Conservation (phyloP, 2,797 vertebrate species). For the Luscinia megarhynchos region DNA sequence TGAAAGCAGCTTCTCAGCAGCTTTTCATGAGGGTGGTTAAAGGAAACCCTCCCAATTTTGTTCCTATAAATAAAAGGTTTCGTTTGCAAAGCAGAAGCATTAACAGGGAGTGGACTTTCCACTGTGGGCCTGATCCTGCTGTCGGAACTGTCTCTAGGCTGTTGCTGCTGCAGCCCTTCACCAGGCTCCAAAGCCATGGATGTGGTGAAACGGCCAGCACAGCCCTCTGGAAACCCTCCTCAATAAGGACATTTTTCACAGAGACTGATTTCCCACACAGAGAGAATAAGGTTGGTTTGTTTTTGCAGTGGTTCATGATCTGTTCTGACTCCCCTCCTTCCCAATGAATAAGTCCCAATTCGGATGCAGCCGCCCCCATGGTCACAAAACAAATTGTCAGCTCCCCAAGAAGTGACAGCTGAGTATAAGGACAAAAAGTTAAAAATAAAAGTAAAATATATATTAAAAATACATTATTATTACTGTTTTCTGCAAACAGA, state of each 20-base stretch:
- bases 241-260: neutral
- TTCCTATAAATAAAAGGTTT: conserved; percentile 21
- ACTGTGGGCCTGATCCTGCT: neutral
- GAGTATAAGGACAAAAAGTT: neutral
- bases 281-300: conserved; percentile 16
- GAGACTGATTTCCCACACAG: conserved; percentile 6
- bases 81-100: neutral
- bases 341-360: neutral
- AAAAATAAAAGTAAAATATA: neutral
- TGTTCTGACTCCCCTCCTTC: neutral
- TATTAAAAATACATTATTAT: neutral
- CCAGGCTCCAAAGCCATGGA: neutral
- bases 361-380: neutral
- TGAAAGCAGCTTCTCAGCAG: neutral
- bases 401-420: neutral
- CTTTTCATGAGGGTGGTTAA: conserved; percentile 1
- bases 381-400: neutral
- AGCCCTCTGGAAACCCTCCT: neutral
- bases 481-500: neutral
- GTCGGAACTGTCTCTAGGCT: neutral
- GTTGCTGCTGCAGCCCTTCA: neutral
- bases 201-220: neutral
- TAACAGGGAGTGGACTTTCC: neutral
- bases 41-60: conserved; percentile 37
- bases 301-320: neutral